Conservation (phyloP, 92 coral and sea anemone genomes). For the Actinostola sp. region DNA sequence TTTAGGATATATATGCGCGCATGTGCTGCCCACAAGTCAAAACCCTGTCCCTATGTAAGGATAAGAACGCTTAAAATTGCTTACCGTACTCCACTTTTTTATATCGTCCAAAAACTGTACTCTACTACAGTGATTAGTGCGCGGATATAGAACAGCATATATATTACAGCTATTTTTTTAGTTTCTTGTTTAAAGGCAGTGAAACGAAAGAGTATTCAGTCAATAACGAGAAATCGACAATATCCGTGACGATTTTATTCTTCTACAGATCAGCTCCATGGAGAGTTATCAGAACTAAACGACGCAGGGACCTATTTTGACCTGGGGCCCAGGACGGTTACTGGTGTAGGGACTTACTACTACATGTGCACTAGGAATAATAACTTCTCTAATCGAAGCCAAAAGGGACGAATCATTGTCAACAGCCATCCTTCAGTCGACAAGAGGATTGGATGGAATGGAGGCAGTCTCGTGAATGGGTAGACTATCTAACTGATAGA, state of each 20-base stretch:
- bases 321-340: constrained; percentile 36
- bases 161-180: too few relatives aligned
- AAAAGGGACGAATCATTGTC: constrained; percentile 83
- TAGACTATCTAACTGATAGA: too few relatives aligned
- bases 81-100: too few relatives aligned
- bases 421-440: background rate
- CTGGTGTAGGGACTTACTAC: constrained; percentile 36
- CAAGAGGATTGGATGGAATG: constrained; percentile 7
- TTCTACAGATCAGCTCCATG: constrained; percentile 23
- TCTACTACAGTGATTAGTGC: too few relatives aligned
- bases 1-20: too few relatives aligned
- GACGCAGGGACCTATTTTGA: constrained; percentile 48
- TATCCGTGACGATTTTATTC: background rate
- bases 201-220: too few relatives aligned
- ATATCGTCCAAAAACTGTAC: too few relatives aligned
- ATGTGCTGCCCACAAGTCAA: too few relatives aligned
- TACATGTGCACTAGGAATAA: constrained; percentile 82
- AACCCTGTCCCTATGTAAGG: too few relatives aligned
- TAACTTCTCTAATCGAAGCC: constrained; percentile 95
- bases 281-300: constrained; percentile 32
- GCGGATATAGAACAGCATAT: too few relatives aligned
- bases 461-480: constrained; percentile 3
- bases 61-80: too few relatives aligned
- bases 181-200: background rate
- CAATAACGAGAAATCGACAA: too few relatives aligned